Percentiles rank a stretch among this genome's conserved stretches.
These are phyloP conservation scores for Trigoniulus corallinus DNA, from an alignment of 1,140 invertebrate species.

Conservation along the genomic window DNA sequence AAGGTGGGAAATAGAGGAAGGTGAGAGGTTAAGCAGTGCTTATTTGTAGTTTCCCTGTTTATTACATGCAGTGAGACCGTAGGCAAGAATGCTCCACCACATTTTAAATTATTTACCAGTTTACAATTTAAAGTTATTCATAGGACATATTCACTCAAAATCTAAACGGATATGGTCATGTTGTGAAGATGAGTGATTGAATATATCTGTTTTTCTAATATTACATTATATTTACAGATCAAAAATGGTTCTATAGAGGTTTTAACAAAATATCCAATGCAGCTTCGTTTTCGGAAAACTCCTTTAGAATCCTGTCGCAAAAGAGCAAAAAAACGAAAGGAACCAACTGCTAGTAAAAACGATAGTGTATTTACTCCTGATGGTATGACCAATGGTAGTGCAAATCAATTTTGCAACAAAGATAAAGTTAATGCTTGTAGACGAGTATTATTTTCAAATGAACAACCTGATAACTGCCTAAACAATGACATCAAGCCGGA, in stretches of 20 bases:
- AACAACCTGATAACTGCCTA: too few species aligned
- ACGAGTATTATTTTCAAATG: too few species aligned
- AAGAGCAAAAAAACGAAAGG: slow-evolving; percentile 60
- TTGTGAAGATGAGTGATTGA: not conserved
- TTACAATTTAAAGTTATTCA: not conserved
- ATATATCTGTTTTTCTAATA: not conserved
- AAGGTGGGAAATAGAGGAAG: too few species aligned
- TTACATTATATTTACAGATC: slow-evolving; percentile 8
- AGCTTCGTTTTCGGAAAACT: slow-evolving; percentile 64
- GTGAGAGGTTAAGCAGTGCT: not conserved
- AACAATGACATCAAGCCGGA: too few species aligned
- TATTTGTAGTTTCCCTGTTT: not conserved
- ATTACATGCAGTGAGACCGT: too few species aligned
- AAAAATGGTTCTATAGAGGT: slow-evolving; percentile 58
- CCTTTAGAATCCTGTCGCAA: slow-evolving; percentile 63
- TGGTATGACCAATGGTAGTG: too few species aligned
- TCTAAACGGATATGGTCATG: not conserved
- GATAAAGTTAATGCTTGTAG: too few species aligned
- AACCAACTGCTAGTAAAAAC: too few species aligned
- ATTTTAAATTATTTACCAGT: not conserved
- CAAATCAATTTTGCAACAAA: too few species aligned
- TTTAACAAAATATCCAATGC: slow-evolving; percentile 60
- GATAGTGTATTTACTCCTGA: too few species aligned
- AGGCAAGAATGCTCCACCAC: too few species aligned
- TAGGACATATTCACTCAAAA: not conserved